Percentiles rank a stretch among this genome's conserved stretches.
phyloP scores from a whole-genome alignment of 2,888 invertebrate genomes.

The Lydus trimaculatus region DNA sequence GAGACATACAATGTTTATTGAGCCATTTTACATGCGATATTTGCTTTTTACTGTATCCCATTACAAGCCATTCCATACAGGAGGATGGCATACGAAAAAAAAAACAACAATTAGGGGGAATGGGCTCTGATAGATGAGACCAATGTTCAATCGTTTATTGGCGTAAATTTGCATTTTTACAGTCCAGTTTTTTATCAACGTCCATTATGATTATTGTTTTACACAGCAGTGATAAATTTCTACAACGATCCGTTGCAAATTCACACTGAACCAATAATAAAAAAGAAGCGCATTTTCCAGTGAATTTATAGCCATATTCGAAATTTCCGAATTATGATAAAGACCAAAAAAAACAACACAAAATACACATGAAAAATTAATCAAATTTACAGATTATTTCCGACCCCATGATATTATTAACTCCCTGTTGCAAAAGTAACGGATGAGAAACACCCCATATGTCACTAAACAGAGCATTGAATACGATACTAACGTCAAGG shows the following conservation, averaged over 20 bases:
- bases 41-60: conserved; percentile 51
- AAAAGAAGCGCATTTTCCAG: background rate
- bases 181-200: conserved; percentile 10
- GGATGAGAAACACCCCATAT: conserved; percentile 14
- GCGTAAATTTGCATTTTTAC: conserved; percentile 29
- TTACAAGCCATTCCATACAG: conserved; percentile 25
- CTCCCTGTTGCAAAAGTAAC: background rate
- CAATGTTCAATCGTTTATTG: conserved; percentile 43
- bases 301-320: background rate
- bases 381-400: conserved; percentile 9
- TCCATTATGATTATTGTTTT: conserved; percentile 17
- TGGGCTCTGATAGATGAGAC: conserved; percentile 45
- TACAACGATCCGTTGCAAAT: conserved; percentile 4
- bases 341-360: background rate
- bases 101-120: conserved; percentile 20
- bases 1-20: conserved; percentile 51
- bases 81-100: background rate
- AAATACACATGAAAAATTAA: background rate
- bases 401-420: conserved; percentile 6
- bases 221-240: background rate
- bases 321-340: background rate
- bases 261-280: conserved; percentile 1
- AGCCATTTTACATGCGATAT: conserved; percentile 54
- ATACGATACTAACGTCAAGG: conserved; percentile 12
- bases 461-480: conserved; percentile 7